A percentile compares a stretch with the other conserved stretches of the same genome.
These are phyloP conservation scores for Drosophila tristis DNA, from an alignment of 1,140 invertebrate species.

Conservation along the genomic window DNA sequence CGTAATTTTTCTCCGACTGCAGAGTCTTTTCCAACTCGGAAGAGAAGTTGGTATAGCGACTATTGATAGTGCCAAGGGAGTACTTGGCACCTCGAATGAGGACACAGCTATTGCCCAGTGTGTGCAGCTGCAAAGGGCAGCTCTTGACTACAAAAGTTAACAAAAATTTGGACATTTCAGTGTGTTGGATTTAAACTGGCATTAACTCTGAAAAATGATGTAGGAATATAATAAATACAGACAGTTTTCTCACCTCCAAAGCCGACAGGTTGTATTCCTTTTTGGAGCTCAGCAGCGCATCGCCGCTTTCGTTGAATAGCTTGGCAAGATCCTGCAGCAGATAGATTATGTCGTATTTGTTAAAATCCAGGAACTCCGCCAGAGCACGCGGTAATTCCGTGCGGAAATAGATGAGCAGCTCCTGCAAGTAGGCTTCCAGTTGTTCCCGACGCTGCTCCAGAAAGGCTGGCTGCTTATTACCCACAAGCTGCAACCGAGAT, in stretches of 20 bases:
- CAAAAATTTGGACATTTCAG: constrained; percentile 53
- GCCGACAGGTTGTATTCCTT: constrained; percentile 89
- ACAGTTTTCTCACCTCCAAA: constrained; percentile 87
- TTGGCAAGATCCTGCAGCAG: constrained; percentile 91
- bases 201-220: background rate
- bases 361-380: constrained; percentile 91
- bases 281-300: constrained; percentile 86
- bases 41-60: constrained; percentile 44
- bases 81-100: constrained; percentile 30
- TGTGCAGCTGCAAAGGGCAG: background rate
- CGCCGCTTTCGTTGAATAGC: constrained; percentile 89
- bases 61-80: constrained; percentile 41
- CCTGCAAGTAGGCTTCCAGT: constrained; percentile 92
- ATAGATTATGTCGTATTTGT: constrained; percentile 93
- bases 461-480: constrained; percentile 92
- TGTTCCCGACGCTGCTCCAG: constrained; percentile 92
- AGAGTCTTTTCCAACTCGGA: constrained; percentile 49
- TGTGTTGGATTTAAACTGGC: background rate
- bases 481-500: constrained; percentile 85
- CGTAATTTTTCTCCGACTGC: constrained; percentile 43
- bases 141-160: constrained; percentile 15
- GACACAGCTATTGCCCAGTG: background rate
- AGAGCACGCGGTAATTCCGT: constrained; percentile 89
- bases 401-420: constrained; percentile 88
- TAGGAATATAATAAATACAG: background rate